Evolutionary conservation across 2,888 invertebrate species (phyloP), one percentile per base, ranked within the genome.

Genomic region (Scaptomyza polygonia): DNA sequence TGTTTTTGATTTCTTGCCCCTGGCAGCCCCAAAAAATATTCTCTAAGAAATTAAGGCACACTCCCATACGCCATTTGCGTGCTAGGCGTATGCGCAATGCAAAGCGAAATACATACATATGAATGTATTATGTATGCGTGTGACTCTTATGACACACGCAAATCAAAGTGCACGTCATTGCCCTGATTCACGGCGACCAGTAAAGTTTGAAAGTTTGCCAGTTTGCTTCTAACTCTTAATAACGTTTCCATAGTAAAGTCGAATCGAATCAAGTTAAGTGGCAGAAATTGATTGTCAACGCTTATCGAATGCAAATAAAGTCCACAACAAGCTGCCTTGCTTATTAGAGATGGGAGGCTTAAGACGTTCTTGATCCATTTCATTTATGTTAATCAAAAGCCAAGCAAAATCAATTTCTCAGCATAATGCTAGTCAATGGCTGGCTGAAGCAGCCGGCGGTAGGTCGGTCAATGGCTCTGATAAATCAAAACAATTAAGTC

Each of bases 401-500:
- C 63, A 32, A 30, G 21, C 53, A 29, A 56, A 74, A 67, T 74
- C 81, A 81, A 81, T 81, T 75, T 62, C 59, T 51, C 44, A 11
- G 59, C 52, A 59, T 66, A 63, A 64, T 56, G 53, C 53, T 63
- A 51, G 61, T 64, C 73, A 55, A 83, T 84, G 79, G 79, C 70
- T 67, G 56, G 14, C 14, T 39, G 54, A 59, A 69, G 66, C 44
- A 62, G 57, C 34, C 16, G 42, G 36, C 34, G 32, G 53, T 5
- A 30, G 29, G 48, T 5, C 34, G 29, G 48, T 53, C 72, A 66
- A 55, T 54, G 57, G 36, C 52, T 44, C 44, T 62, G 71, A 83
- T 83, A 80, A 86, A 88, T 88, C 84, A 86, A 86, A 86, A 83
- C 74, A 83, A 88, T 83, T 82, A 88, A 85, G 85, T 76, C 86